Conservation (phyloP, 2,113 vertebrate species). For the Zeus faber region DNA sequence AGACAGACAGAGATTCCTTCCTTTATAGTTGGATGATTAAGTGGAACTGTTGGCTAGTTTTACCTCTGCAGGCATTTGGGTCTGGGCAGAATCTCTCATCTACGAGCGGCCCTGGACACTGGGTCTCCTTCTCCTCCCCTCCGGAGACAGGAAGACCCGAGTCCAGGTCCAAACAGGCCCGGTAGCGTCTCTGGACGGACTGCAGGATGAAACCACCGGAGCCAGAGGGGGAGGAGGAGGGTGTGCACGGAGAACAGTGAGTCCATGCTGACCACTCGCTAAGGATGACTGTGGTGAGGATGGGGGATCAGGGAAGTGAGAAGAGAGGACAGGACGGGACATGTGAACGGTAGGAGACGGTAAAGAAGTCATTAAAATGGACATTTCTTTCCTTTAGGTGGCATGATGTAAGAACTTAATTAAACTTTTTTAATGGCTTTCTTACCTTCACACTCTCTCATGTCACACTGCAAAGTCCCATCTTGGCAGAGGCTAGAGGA, state of each 20-base stretch:
- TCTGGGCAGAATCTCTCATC: slow-evolving; percentile 79
- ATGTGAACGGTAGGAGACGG: background rate
- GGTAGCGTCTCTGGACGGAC: slow-evolving; percentile 78
- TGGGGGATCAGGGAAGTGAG: background rate
- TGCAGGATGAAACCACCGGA: slow-evolving; percentile 25
- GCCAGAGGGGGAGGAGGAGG: slow-evolving; percentile 12
- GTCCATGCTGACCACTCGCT: slow-evolving; percentile 87
- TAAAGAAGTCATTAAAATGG: background rate
- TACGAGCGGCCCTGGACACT: slow-evolving; percentile 65
- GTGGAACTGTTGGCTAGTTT: too few species aligned
- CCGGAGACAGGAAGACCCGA: slow-evolving; percentile 65
- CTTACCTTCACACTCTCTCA: slow-evolving; percentile 79
- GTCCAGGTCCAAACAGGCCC: slow-evolving; percentile 81
- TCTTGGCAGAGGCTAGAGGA: slow-evolving; percentile 75
- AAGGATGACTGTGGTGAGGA: slow-evolving; percentile 64
- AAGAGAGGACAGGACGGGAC: background rate
- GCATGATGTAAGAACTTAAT: background rate
- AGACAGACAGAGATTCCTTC: too few species aligned
- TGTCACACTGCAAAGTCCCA: slow-evolving; percentile 78
- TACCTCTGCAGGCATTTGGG: slow-evolving; percentile 74
- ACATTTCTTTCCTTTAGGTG: background rate
- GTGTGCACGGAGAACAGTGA: slow-evolving; percentile 78
- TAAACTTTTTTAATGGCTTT: background rate
- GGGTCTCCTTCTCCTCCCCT: slow-evolving; percentile 21
- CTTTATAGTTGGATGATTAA: too few species aligned